Percentiles rank a stretch among this genome's conserved stretches.
phyloP scores from a whole-genome alignment of 92 coral and sea anemone genomes.

The Muricea muricata region DNA sequence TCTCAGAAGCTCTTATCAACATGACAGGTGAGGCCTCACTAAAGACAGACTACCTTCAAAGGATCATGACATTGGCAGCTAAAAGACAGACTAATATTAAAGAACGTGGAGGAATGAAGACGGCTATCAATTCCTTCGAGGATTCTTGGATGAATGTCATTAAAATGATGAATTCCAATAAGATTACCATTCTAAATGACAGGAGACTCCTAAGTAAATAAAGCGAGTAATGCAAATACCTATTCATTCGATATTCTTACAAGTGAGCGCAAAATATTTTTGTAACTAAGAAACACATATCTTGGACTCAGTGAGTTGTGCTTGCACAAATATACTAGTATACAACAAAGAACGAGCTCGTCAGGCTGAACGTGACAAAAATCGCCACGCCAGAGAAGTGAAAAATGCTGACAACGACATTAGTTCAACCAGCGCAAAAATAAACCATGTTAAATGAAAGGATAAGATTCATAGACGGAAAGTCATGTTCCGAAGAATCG shows the following conservation, averaged over 20 bases:
- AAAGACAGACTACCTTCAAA: slow-evolving; percentile 55
- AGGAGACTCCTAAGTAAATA: background rate
- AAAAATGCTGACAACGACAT: slow-evolving; percentile 46
- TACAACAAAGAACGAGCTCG: slow-evolving; percentile 32
- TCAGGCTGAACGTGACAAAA: slow-evolving; percentile 51
- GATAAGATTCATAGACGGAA: too few relatives aligned
- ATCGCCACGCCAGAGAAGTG: slow-evolving; percentile 35
- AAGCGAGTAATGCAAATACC: too few relatives aligned
- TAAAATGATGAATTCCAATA: slow-evolving; percentile 52
- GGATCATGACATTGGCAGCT: slow-evolving; percentile 50
- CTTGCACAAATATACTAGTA: too few relatives aligned
- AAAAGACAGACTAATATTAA: slow-evolving; percentile 54
- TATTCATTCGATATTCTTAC: too few relatives aligned
- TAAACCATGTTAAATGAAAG: slow-evolving; percentile 13
- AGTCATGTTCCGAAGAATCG: too few relatives aligned
- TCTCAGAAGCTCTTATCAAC: slow-evolving; percentile 43
- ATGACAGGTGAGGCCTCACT: slow-evolving; percentile 44
- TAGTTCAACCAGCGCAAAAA: slow-evolving; percentile 9
- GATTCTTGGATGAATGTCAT: slow-evolving; percentile 68
- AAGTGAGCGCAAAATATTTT: too few relatives aligned
- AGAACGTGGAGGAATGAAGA: slow-evolving; percentile 46
- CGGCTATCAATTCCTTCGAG: slow-evolving; percentile 51
- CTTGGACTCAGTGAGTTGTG: too few relatives aligned
- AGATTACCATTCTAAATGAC: background rate
- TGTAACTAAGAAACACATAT: too few relatives aligned